Conservation (phyloP, 2,888 invertebrate genomes). For the Ellobium chinense region DNA sequence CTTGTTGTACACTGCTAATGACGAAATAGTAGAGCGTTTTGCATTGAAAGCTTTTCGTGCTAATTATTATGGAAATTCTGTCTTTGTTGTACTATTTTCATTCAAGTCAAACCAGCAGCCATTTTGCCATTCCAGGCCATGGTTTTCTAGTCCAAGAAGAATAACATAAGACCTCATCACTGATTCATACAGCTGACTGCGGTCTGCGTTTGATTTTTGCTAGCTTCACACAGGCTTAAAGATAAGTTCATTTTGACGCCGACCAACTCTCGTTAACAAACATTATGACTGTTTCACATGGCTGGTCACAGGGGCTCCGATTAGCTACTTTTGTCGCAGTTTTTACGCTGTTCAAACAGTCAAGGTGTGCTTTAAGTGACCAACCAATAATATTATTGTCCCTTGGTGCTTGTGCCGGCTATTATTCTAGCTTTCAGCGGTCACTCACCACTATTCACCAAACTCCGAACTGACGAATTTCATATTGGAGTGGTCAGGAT, state of each 20-base stretch:
- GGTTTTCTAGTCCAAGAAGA: too few species aligned
- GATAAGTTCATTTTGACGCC: neutral
- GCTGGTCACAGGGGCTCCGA: neutral
- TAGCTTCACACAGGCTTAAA: neutral
- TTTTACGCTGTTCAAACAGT: slow-evolving; percentile 7
- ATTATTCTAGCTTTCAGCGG: neutral
- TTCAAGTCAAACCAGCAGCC: too few species aligned
- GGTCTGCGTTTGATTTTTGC: neutral
- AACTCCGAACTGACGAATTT: neutral
- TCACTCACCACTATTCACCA: neutral
- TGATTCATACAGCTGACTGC: too few species aligned
- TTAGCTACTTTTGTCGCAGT: neutral
- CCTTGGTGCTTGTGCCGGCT: neutral
- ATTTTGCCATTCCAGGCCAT: too few species aligned
- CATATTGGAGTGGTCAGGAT: too few species aligned
- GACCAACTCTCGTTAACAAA: neutral
- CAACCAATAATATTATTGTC: neutral
- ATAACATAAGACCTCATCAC: too few species aligned
- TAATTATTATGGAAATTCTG: too few species aligned
- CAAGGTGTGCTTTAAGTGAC: neutral
- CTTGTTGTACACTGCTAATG: too few species aligned
- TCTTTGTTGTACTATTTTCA: too few species aligned
- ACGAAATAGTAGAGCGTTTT: too few species aligned
- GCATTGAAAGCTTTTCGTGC: too few species aligned
- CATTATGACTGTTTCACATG: neutral